A percentile compares a stretch with the other conserved stretches of the same genome.
Evolutionary conservation across 2,797 vertebrate species (phyloP).

Genomic region (Cuniculus paca): DNA sequence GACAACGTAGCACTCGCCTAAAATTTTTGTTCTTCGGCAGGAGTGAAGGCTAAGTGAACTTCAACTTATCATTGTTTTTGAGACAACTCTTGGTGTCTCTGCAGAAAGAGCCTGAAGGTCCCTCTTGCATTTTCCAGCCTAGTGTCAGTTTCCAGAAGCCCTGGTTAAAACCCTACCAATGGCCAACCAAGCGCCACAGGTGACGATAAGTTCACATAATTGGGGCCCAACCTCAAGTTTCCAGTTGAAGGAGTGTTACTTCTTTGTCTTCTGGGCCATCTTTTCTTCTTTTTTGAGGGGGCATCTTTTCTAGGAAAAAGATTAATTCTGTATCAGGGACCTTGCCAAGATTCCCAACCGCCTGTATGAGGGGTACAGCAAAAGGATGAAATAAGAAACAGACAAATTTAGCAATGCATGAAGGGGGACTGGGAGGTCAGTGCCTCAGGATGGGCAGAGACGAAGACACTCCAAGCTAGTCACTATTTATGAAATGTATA

Average conservation of each 20-base stretch:
- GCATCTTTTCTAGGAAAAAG: neutral
- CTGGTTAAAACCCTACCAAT: neutral
- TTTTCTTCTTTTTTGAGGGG: neutral
- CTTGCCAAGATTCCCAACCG: neutral
- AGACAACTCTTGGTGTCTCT: neutral
- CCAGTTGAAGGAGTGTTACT: neutral
- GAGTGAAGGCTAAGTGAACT: neutral
- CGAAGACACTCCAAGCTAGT: neutral
- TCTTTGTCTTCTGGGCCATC: neutral
- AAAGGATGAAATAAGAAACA: neutral
- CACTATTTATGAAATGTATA: neutral
- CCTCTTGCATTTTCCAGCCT: neutral
- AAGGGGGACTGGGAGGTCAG: neutral
- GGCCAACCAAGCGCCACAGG: neutral
- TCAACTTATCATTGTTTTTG: neutral
- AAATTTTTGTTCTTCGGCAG: neutral
- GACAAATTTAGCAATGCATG: no score
- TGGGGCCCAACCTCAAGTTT: neutral
- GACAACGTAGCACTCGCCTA: neutral
- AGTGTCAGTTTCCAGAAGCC: neutral
- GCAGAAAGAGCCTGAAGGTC: neutral
- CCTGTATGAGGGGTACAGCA: no score
- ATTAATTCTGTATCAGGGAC: neutral
- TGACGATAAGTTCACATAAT: neutral
- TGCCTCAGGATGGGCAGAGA: neutral